These are phyloP conservation scores for Marasmarcha lunaedactyla DNA, from an alignment of 2,888 invertebrate species.

Conservation along the genomic window DNA sequence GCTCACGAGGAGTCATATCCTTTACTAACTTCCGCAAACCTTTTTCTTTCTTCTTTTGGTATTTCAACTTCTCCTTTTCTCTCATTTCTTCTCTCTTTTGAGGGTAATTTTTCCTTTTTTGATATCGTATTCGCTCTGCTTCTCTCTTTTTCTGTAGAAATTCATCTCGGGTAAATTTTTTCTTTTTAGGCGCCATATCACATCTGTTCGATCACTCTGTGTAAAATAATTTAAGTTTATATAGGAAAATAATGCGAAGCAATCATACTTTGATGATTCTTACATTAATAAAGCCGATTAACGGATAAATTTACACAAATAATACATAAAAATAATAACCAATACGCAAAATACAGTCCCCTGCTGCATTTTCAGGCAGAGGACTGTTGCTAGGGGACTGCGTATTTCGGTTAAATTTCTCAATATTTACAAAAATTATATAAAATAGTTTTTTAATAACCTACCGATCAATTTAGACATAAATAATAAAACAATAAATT, in stretches of 20 bases:
- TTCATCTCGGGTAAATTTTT: slow-evolving; percentile 4
- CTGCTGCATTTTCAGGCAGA: slow-evolving; percentile 3
- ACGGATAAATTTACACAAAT: slow-evolving; percentile 5
- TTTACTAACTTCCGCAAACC: no score
- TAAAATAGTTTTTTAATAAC: slow-evolving; percentile 5
- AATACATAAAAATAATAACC: slow-evolving; percentile 5
- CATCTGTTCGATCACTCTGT: background rate
- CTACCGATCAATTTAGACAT: slow-evolving; percentile 1
- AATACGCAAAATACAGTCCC: slow-evolving; percentile 7
- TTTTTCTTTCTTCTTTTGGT: no score
- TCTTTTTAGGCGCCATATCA: background rate
- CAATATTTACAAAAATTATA: slow-evolving; percentile 6
- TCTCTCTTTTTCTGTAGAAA: slow-evolving; percentile 2
- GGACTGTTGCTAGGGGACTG: slow-evolving; percentile 5
- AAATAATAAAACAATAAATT: no score
- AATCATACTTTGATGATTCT: no score
- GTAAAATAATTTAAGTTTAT: background rate
- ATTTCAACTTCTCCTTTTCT: no score
- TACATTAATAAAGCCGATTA: slow-evolving; percentile 2
- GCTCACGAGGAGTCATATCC: background rate
- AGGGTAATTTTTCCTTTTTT: no score
- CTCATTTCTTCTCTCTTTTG: no score
- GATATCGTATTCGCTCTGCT: no score
- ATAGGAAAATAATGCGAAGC: background rate
- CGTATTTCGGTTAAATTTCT: slow-evolving; percentile 6